These are phyloP conservation scores for Danio jaintianensis DNA, from an alignment of 2,797 vertebrate species.

Conservation along the genomic window DNA sequence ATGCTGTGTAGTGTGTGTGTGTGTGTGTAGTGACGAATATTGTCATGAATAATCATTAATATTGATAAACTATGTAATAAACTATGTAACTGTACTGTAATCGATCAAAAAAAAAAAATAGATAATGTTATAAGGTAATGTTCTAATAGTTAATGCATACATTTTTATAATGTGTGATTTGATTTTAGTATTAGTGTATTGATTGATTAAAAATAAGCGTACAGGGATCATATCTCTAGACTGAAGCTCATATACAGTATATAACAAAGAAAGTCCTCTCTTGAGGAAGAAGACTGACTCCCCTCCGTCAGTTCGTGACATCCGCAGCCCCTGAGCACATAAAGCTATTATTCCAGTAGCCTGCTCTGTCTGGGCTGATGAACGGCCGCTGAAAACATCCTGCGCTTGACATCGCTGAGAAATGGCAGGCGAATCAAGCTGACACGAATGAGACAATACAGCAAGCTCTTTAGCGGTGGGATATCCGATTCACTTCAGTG, in stretches of 20 bases:
- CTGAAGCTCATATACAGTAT: not conserved
- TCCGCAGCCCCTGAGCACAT: not conserved
- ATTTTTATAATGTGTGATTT: not conserved
- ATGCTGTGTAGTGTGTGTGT: too few species aligned
- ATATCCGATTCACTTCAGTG: constrained; percentile 5
- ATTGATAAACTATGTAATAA: too few species aligned
- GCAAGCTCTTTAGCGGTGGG: constrained; percentile 2
- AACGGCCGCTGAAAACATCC: constrained; percentile 9
- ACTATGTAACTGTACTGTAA: not conserved
- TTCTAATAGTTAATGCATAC: not conserved
- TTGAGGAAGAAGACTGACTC: not conserved
- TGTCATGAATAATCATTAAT: too few species aligned
- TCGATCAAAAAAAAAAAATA: not conserved
- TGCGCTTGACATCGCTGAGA: constrained; percentile 46
- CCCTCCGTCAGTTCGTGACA: constrained; percentile 3
- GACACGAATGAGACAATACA: constrained; percentile 52
- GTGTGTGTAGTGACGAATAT: too few species aligned
- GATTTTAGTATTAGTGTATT: too few species aligned
- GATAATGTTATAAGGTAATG: too few species aligned
- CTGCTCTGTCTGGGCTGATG: constrained; percentile 2
- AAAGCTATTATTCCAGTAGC: constrained; percentile 13
- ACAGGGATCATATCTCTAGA: not conserved
- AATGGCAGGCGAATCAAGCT: constrained; percentile 47
- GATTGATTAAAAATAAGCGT: too few species aligned
- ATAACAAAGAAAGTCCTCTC: constrained; percentile 19